Conservation (phyloP, 2,113 vertebrate genomes). For the Nothobranchius furzeri region DNA sequence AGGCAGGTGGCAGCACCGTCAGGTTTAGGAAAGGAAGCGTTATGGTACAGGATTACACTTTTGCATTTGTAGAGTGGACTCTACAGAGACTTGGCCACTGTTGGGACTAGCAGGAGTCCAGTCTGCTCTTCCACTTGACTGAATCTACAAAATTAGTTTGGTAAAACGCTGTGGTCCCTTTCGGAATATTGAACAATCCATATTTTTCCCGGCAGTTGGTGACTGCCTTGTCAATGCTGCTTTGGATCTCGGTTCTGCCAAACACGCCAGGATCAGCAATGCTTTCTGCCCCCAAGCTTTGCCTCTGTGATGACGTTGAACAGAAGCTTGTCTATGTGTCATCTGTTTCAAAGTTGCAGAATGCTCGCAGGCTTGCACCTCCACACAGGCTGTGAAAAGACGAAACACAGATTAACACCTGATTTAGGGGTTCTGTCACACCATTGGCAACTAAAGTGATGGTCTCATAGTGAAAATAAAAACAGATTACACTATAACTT, state of each 20-base stretch:
- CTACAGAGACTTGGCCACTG: background rate
- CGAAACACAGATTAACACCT: conserved; percentile 72
- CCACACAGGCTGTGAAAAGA: conserved; percentile 63
- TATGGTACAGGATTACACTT: background rate
- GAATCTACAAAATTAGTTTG: background rate
- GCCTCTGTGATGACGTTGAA: background rate
- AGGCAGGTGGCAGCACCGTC: no score
- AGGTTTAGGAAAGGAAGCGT: background rate
- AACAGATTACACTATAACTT: conserved; percentile 48
- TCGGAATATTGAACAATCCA: conserved; percentile 1
- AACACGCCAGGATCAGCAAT: background rate
- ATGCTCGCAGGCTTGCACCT: conserved; percentile 36
- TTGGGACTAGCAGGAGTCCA: background rate
- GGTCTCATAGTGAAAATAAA: conserved; percentile 58
- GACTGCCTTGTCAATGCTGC: background rate
- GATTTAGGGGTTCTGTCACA: conserved; percentile 69
- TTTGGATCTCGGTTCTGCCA: background rate
- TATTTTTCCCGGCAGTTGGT: background rate
- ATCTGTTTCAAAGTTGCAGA: conserved; percentile 62
- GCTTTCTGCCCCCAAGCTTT: background rate
- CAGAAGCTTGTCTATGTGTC: conserved; percentile 29
- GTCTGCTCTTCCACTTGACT: background rate
- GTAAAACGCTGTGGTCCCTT: background rate
- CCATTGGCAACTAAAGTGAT: conserved; percentile 64
- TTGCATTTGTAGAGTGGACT: background rate